phyloP scores from a whole-genome alignment of 2,113 vertebrate genomes.

The Axis porcinus region DNA sequence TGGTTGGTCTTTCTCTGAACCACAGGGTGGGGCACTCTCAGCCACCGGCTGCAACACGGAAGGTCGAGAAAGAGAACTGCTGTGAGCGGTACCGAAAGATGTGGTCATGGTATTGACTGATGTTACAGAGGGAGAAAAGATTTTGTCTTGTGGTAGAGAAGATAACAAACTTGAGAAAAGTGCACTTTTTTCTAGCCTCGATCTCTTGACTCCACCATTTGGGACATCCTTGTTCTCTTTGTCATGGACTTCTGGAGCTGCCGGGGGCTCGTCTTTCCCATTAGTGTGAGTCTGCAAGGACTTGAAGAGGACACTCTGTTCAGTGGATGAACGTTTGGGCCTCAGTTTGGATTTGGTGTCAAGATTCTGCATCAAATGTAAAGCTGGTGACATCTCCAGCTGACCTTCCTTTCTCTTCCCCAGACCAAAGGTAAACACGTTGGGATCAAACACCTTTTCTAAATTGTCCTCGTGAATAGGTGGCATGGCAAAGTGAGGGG shows the following conservation, averaged over 20 bases:
- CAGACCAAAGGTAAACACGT: slow-evolving; percentile 89
- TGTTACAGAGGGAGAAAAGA: slow-evolving; percentile 78
- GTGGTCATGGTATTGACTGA: slow-evolving; percentile 75
- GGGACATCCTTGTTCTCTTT: slow-evolving; percentile 69
- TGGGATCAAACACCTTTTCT: slow-evolving; percentile 91
- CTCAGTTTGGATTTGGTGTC: slow-evolving; percentile 79
- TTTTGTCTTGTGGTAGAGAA: slow-evolving; percentile 78
- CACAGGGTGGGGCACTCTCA: slow-evolving; percentile 56
- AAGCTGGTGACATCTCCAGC: slow-evolving; percentile 82
- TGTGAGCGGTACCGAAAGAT: slow-evolving; percentile 74
- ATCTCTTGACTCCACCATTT: slow-evolving; percentile 80
- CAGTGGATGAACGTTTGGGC: slow-evolving; percentile 83
- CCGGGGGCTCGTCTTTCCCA: slow-evolving; percentile 50
- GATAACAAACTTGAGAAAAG: slow-evolving; percentile 90
- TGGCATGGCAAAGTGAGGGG: slow-evolving; percentile 89
- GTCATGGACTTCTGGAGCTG: slow-evolving; percentile 60
- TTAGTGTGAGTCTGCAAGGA: slow-evolving; percentile 67
- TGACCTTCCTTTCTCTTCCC: slow-evolving; percentile 81
- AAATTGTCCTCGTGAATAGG: slow-evolving; percentile 92
- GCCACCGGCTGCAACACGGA: slow-evolving; percentile 58
- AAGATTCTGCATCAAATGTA: slow-evolving; percentile 84
- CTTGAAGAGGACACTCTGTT: slow-evolving; percentile 88
- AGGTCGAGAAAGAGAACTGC: slow-evolving; percentile 57
- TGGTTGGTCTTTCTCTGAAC: slow-evolving; percentile 66
- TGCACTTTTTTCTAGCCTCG: slow-evolving; percentile 89